Base-by-base conservation (phyloP, 2,888 invertebrate genomes). In the Diogma glabrata region DNA sequence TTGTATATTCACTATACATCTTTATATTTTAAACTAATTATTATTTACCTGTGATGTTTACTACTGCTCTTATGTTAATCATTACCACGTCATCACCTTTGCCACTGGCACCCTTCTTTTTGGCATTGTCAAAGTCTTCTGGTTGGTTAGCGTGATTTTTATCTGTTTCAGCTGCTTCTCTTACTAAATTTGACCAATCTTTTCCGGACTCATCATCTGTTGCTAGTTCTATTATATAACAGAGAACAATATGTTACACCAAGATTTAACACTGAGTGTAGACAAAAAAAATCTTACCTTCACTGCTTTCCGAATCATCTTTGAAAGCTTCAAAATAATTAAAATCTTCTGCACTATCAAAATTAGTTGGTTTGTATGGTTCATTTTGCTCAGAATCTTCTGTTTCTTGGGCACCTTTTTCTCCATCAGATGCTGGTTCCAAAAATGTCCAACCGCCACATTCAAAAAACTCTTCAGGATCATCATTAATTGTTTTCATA, bases 401-500 rank as follows among this genome's bases (percentile, higher is more conserved):
- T 6, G 64, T 64, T 16, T 49, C 55, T 26, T 75, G 75, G 40
- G 78, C 78, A 63, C 75, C 77, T 28, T 78, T 80, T 52, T 75
- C 88, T 10, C 74, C 82, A 60, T 88, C 91, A 6, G 89, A 89
- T 65, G 95, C 94, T 0, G 95, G 92, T 69, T 95, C 94, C 56
- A 99, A 77, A 78, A 99, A 99, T 38, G 88, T 89, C 99, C 99
- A 99, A 19, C 99, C 99, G 14, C 99, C 97, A 60, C 84, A 89
- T 53, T 95, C 95, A 66, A 99, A 99, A 78, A 99, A 99, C 1
- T 92, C 94, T 64, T 94, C 94, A 0, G 96, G 93, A 71, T 99
- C 97, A 66, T 99, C 97, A 0, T 89, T 89, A 61, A 99, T 97
- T 0, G 97, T 97, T 73, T 99, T 99, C 99, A 99, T 99, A 59